These are phyloP conservation scores for Sceliomorpha sp. DNA, from an alignment of 2,888 invertebrate genomes.

Conservation along the genomic window DNA sequence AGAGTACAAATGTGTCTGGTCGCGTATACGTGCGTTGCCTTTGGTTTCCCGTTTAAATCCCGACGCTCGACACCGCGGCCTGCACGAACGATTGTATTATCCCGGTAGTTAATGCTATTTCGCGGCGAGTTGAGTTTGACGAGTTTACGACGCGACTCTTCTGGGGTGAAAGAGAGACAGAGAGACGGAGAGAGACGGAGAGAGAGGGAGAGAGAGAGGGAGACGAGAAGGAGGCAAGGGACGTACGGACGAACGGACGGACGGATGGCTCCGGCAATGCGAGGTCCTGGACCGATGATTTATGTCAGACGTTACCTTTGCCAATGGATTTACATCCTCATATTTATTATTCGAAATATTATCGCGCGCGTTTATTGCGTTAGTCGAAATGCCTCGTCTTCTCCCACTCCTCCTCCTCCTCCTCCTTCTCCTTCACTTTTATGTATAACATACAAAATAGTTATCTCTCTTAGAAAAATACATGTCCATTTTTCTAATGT, in stretches of 20 bases:
- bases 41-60: constrained; percentile 43
- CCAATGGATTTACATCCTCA: constrained; percentile 80
- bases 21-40: no score
- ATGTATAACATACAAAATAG: constrained; percentile 3
- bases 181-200: no score
- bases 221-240: no score
- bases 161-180: no score
- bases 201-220: no score
- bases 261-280: constrained; percentile 64
- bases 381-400: constrained; percentile 70
- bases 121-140: constrained; percentile 78
- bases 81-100: constrained; percentile 79
- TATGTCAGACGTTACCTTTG: constrained; percentile 79
- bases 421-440: constrained; percentile 14
- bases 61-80: constrained; percentile 58
- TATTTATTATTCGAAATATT: constrained; percentile 80
- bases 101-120: constrained; percentile 79
- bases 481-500: no score
- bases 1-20: no score
- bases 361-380: constrained; percentile 78
- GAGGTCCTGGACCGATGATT: constrained; percentile 71
- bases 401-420: constrained; percentile 33
- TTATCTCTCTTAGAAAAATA: no score
- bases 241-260: constrained; percentile 60
- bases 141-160: constrained; percentile 78